Percentiles rank a stretch among this genome's conserved stretches.
phyloP scores from a whole-genome alignment of 2,113 vertebrate genomes.

The Mobula birostris region DNA sequence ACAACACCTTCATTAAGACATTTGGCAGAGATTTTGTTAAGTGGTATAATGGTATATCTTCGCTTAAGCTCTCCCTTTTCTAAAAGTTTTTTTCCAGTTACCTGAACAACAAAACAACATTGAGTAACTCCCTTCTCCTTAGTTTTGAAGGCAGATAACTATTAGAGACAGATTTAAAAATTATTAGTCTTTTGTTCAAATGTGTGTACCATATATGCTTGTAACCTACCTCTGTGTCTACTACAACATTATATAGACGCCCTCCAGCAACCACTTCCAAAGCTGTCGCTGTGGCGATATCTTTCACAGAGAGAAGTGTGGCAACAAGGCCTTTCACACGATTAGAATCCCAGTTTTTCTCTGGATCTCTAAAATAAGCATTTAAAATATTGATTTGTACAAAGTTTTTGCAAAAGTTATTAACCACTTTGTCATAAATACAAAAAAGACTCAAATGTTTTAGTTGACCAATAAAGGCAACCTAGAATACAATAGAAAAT shows the following conservation, averaged over 20 bases:
- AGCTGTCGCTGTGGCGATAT: slow-evolving; percentile 70
- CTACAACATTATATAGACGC: slow-evolving; percentile 82
- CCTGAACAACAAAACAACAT: slow-evolving; percentile 50
- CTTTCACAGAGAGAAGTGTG: slow-evolving; percentile 70
- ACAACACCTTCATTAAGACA: slow-evolving; percentile 60
- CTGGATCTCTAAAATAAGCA: slow-evolving; percentile 66
- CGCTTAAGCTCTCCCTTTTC: slow-evolving; percentile 80
- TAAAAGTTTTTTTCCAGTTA: slow-evolving; percentile 83
- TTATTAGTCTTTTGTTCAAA: background rate
- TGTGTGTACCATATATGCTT: background rate
- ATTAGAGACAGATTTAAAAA: background rate
- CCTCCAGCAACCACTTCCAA: slow-evolving; percentile 83
- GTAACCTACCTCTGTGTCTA: slow-evolving; percentile 81
- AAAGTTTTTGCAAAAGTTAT: background rate
- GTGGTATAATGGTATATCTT: slow-evolving; percentile 85
- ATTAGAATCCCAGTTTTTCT: slow-evolving; percentile 71
- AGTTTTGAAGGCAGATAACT: background rate
- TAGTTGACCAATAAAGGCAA: background rate
- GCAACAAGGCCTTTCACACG: slow-evolving; percentile 81
- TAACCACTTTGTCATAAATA: background rate
- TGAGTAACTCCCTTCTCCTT: background rate
- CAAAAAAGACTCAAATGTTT: background rate
- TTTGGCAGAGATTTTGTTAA: slow-evolving; percentile 84
- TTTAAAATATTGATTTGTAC: background rate
- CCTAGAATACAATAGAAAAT: background rate